Conservation (phyloP, 1,140 invertebrate genomes). For the Pseudomyrmex cubaensis region DNA sequence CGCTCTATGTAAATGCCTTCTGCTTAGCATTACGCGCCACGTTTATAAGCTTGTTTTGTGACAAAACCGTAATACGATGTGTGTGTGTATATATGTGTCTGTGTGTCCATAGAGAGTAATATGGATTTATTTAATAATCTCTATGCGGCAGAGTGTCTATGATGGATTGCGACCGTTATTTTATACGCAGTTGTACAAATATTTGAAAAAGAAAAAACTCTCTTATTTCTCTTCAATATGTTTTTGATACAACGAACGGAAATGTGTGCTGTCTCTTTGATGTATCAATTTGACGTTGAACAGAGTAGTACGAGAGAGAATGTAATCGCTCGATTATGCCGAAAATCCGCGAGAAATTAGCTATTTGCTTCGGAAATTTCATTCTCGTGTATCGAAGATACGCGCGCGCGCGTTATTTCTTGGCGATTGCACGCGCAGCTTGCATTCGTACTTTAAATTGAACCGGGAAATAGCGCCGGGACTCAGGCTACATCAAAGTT, state of each 20-base stretch:
- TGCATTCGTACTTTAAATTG: conserved; percentile 25
- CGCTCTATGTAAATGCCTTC: conserved; percentile 52
- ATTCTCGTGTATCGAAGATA: background rate
- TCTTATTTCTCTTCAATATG: too few relatives aligned
- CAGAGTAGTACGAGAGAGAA: too few relatives aligned
- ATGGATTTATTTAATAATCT: conserved; percentile 35
- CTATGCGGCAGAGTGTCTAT: too few relatives aligned
- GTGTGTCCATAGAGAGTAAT: too few relatives aligned
- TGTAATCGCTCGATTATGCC: too few relatives aligned
- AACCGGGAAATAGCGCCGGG: conserved; percentile 14
- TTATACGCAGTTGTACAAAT: too few relatives aligned
- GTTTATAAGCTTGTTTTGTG: conserved; percentile 27
- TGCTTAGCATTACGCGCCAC: conserved; percentile 28
- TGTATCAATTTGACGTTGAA: too few relatives aligned
- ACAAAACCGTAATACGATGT: background rate
- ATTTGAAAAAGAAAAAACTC: too few relatives aligned
- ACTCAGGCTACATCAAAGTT: conserved; percentile 28
- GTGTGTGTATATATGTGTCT: too few relatives aligned
- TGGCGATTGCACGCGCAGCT: background rate
- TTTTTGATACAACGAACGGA: too few relatives aligned
- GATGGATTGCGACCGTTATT: too few relatives aligned
- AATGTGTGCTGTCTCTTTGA: too few relatives aligned
- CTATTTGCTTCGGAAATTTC: background rate
- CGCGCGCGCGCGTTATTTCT: background rate
- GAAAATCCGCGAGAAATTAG: background rate